These are phyloP conservation scores for Melanotaenia nigrans DNA, from an alignment of 2,797 vertebrate genomes.

Conservation along the genomic window DNA sequence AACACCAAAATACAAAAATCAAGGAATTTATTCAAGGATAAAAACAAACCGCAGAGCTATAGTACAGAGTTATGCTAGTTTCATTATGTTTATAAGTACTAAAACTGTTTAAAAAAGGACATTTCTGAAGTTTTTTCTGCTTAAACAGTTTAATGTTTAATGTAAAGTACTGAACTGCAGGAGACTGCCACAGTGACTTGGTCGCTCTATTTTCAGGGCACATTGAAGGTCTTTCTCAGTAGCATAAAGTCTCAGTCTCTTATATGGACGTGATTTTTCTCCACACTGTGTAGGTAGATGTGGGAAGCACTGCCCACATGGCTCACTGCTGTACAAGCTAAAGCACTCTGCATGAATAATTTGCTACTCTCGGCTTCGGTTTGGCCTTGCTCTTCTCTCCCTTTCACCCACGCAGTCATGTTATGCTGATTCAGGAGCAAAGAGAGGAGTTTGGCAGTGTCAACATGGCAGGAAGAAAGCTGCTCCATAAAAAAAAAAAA, in stretches of 20 bases:
- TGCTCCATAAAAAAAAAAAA: constrained; percentile 19
- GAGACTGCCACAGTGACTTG: constrained; percentile 36
- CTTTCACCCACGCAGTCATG: constrained; percentile 64
- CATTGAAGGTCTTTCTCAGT: constrained; percentile 47
- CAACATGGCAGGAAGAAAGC: constrained; percentile 52
- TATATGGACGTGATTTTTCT: constrained; percentile 51
- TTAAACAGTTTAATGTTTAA: constrained; percentile 18
- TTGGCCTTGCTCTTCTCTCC: constrained; percentile 67
- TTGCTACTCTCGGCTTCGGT: constrained; percentile 65
- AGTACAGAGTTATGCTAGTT: not conserved
- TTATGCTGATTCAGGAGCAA: constrained; percentile 73
- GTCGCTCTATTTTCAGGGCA: constrained; percentile 41
- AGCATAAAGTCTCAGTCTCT: constrained; percentile 42
- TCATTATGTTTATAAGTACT: not conserved
- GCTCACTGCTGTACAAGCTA: constrained; percentile 65
- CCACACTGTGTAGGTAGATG: constrained; percentile 61
- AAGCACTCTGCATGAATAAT: constrained; percentile 78
- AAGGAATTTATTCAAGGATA: not conserved
- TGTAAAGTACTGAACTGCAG: constrained; percentile 25
- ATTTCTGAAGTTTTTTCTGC: constrained; percentile 17
- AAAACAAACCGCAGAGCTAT: not conserved
- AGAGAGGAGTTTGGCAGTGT: constrained; percentile 53
- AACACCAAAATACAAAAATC: constrained; percentile 15
- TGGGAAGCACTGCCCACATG: constrained; percentile 62
- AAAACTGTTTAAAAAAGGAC: constrained; percentile 9